phyloP scores from a whole-genome alignment of 2,888 invertebrate genomes.

The Rhamnusium bicolor region DNA sequence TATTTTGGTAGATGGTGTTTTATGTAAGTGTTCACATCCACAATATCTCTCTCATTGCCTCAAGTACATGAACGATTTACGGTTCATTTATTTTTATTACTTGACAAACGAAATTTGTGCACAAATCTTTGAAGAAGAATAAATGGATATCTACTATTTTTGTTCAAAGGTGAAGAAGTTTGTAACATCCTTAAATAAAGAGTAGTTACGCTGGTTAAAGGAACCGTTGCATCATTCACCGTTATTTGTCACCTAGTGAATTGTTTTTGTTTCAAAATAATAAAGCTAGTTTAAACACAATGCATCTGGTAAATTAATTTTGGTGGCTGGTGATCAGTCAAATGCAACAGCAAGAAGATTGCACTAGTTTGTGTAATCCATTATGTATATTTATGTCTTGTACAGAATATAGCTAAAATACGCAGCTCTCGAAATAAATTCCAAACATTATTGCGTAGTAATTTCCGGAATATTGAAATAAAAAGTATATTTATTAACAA shows the following conservation, averaged over 20 bases:
- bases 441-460: no score
- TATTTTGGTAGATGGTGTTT: no score
- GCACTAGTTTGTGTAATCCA: constrained; percentile 3
- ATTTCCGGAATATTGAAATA: no score
- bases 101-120: no score
- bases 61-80: no score
- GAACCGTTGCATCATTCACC: constrained; percentile 26
- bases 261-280: constrained; percentile 24
- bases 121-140: neutral
- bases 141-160: neutral
- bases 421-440: no score
- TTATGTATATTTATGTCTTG: neutral
- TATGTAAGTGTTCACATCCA: no score
- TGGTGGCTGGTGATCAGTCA: neutral
- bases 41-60: no score
- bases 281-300: constrained; percentile 17
- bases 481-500: no score
- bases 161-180: neutral
- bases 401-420: neutral
- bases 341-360: constrained; percentile 11
- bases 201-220: constrained; percentile 9
- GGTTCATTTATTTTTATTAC: no score
- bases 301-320: neutral
- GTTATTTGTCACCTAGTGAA: constrained; percentile 23
- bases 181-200: constrained; percentile 13